Conservation (phyloP, 2,113 vertebrate species). For the Cochlearius cochlearius region DNA sequence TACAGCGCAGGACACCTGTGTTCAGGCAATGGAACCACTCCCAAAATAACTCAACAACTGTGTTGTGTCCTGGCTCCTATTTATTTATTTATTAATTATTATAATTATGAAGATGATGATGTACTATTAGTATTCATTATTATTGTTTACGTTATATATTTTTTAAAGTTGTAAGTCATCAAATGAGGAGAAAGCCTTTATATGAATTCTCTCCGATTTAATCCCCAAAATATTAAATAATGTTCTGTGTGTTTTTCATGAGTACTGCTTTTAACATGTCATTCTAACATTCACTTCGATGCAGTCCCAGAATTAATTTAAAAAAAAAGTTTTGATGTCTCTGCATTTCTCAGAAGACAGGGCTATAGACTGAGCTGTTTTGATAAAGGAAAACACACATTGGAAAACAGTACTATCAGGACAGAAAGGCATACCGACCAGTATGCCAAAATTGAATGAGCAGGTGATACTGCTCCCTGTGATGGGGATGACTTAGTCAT, state of each 20-base stretch:
- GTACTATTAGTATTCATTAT: neutral
- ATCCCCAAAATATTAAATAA: neutral
- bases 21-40: neutral
- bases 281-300: neutral
- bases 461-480: neutral
- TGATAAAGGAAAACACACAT: neutral
- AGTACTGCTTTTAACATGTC: neutral
- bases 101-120: too few relatives aligned
- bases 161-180: neutral
- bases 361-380: neutral
- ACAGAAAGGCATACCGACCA: neutral
- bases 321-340: neutral
- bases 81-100: too few relatives aligned
- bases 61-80: neutral
- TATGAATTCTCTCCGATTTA: neutral
- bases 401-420: neutral
- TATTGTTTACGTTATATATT: neutral
- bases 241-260: neutral
- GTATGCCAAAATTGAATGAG: neutral
- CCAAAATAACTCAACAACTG: neutral
- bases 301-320: neutral
- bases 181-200: neutral
- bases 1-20: neutral
- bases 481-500: neutral
- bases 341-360: neutral